phyloP scores from a whole-genome alignment of 2,888 invertebrate species.

The Drosophila kuntzei region DNA sequence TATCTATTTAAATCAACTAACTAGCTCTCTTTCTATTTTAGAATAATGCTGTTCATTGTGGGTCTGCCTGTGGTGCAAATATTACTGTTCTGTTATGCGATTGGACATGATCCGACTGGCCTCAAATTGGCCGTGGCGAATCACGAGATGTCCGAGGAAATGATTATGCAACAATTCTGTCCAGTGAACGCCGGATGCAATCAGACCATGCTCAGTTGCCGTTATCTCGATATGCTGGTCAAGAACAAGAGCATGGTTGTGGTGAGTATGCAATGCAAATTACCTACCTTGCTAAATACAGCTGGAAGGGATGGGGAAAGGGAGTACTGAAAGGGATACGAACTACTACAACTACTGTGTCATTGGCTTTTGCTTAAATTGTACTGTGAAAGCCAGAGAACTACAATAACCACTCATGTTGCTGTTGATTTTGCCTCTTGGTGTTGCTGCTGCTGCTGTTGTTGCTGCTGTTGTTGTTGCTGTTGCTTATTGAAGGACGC shows the following conservation, averaged over 20 bases:
- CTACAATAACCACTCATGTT: slow-evolving; percentile 73
- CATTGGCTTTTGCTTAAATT: slow-evolving; percentile 60
- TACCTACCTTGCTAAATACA: slow-evolving; percentile 62
- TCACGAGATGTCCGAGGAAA: slow-evolving; percentile 88
- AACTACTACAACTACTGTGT: slow-evolving; percentile 17
- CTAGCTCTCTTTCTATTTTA: slow-evolving; percentile 74
- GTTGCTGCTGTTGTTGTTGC: slow-evolving; percentile 21
- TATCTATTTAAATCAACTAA: slow-evolving; percentile 19
- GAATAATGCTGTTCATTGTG: slow-evolving; percentile 93
- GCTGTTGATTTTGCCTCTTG: slow-evolving; percentile 17
- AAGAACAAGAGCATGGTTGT: slow-evolving; percentile 89
- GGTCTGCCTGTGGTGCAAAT: slow-evolving; percentile 94
- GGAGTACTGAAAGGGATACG: background rate
- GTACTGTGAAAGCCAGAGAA: slow-evolving; percentile 50
- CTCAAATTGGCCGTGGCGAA: slow-evolving; percentile 93
- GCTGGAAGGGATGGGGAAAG: background rate
- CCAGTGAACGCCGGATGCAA: slow-evolving; percentile 88
- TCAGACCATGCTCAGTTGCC: slow-evolving; percentile 90
- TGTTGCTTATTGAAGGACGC: slow-evolving; percentile 62
- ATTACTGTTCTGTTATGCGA: slow-evolving; percentile 94
- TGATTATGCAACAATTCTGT: slow-evolving; percentile 86
- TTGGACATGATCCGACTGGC: slow-evolving; percentile 93
- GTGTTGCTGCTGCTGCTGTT: slow-evolving; percentile 14
- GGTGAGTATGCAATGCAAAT: slow-evolving; percentile 86
- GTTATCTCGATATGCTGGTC: slow-evolving; percentile 90